Base-by-base conservation (phyloP, 2,113 vertebrate genomes). In the Stigmatopora nigra region DNA sequence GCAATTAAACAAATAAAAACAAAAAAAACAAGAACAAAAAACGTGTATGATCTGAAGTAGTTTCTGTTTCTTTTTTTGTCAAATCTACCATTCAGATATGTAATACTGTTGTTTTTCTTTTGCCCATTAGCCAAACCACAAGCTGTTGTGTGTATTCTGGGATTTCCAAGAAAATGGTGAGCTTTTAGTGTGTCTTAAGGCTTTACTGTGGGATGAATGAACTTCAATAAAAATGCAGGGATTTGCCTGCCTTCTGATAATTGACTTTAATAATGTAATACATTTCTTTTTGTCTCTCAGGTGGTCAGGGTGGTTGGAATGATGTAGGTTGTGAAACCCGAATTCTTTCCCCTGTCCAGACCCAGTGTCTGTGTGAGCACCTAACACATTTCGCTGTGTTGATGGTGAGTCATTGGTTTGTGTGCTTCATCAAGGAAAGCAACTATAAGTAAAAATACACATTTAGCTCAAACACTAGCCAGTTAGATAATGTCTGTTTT, bases 371-470 rank as follows among this genome's bases (percentile, higher is more conserved):
- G 73, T 98, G 94, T 87, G 86, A 91, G 82, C 94, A 96, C 73
- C 94, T 98, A 75, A 96, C 95, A 69, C 93, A 97, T 87, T 97
- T 97, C 74, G 93, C 91, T 72, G 88, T 96, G 67, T 84, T 96
- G 51, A 72, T 96, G 92, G 94, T 97, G 86, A 93, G 92, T 89
- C 81, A 25, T 5, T 22, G 11, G 4, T 55, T 8, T 49, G 64
- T 14, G 58, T 58, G 20, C 36, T 44, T 61, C 48, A 57, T 63
- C 38, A 64, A 64, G 55, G 9, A 38, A 45, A 45, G 41, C 36
- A 10, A 4, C 35, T 60, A 19, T 60, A 25, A 25, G 22, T 25
- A n/a, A 7, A 16, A 10, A 11, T 35, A 41, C n/a, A 36, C 17
- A 22, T 5, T 19, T 11, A 55, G 52, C 22, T 55, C 11, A 55